Evolutionary conservation across 2,113 vertebrate species (phyloP), one percentile per base, ranked within the genome.

Genomic region (Smithornis capensis): DNA sequence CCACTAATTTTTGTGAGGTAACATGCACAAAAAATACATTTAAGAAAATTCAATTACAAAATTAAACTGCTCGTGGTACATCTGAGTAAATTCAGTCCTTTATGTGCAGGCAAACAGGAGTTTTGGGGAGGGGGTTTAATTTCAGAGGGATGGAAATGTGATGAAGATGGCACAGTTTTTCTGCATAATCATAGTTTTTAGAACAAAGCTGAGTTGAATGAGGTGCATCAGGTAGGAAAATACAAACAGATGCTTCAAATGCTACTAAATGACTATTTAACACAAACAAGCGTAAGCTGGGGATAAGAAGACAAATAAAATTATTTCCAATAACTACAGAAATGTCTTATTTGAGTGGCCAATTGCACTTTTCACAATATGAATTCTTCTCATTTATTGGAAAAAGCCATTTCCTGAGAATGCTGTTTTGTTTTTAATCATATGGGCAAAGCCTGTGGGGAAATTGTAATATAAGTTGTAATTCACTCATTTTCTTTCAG

Each of bases 21-120:
- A 94, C 65, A 73, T 96, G 68, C 59, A 94, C 22, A 40, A 90
- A 94, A 87, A 94, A 84, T 29, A 57, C 65, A 49, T 77, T 77
- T 82, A 68, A 83, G 81, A 64, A 73, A 96, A 93, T 86, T 71
- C 53, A 70, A 31, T 92, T 86, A 83, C 50, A 59, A 77, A 96
- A 92, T 92, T 44, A 92, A 90, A 55, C 45, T 90, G 90, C 49
- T 50, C 81, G 45, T 23, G 45, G 50, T 77, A 25, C 68, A 6
- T 87, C 81, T 75, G 40, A 50, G 4, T 9, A 75, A 88, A 15
- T 79, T 59, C 38, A 68, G 47, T 40, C 37, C 62, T 70, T 74
- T 55, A 45, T 71, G 59, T 1, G 1, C 6, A 92, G 47, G 63
- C 63, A 94, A 95, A 92, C 19, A 63, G 42, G 31, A 87, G 55